Base-by-base conservation (phyloP, 2,113 vertebrate genomes). In the Ceratotherium simum region DNA sequence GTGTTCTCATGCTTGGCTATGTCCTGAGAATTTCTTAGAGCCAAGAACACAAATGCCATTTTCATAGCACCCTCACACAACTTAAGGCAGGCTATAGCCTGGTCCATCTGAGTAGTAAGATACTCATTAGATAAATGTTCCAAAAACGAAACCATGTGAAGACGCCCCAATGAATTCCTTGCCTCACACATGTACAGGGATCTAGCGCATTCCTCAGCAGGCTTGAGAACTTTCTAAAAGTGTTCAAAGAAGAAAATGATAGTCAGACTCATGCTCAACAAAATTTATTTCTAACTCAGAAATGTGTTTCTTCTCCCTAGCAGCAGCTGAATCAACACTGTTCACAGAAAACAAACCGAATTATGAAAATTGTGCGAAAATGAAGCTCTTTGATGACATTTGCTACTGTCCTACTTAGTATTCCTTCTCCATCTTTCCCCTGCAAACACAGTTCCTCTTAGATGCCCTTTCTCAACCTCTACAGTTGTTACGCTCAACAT, bases 401-500 rank as follows among this genome's bases (percentile, higher is more conserved):
- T 98, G 27, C 90, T 48, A 73, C 92, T 80, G 92, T 69, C 93
- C 89, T 97, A 93, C 36, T 99, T 73, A 98, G 92, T 97, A 98
- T 91, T 98, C 97, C 84, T 76, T 79, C 56, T 29, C 56, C 91
- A 27, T 46, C 0, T 0, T 83, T 79, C 96, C 95, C 93, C 96
- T 56, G 78, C 0, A 86, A 92, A 48, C 62, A 76, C 27, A 33
- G 92, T 88, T 75, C 91, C 97, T 97, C 82, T 92, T 11, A 0
- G 51, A 2, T 84, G 97, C 97, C 98, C 98, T 98, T 98, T 97
- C 81, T 76, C 51, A 94, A 88, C 98, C 98, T 98, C 97, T 89
- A 48, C 84, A 95, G 98, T 92, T 98, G 98, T 98, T 98, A 79
- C 6, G 98, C 98, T 97, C 97, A 91, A 98, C 90, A 67, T 92